Conservation (phyloP, 2,888 invertebrate species). For the Nephrotoma guestfalica region DNA sequence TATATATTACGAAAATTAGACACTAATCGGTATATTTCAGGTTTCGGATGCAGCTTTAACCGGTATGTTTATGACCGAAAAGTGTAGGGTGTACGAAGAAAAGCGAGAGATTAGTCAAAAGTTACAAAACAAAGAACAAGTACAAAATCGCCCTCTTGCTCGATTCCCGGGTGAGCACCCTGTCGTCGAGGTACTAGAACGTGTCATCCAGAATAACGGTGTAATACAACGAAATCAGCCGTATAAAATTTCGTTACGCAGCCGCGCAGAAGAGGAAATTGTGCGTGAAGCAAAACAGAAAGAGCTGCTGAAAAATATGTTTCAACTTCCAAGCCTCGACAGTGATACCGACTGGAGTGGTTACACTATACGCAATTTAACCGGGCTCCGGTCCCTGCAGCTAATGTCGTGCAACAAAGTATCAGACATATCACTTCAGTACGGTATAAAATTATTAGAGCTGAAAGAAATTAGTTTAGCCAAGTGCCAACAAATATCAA, state of each 20-base stretch:
- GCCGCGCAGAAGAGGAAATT: conserved; percentile 53
- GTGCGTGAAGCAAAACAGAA: conserved; percentile 49
- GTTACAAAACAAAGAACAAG: conserved; percentile 11
- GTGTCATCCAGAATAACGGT: conserved; percentile 8
- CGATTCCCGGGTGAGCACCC: neutral
- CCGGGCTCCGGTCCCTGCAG: conserved; percentile 42
- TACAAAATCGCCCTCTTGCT: neutral
- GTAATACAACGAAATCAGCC: conserved; percentile 9
- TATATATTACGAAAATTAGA: neutral
- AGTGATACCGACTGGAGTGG: conserved; percentile 20
- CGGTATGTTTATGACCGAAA: conserved; percentile 41
- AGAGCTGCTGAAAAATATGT: conserved; percentile 44
- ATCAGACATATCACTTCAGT: conserved; percentile 54
- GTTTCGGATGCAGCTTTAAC: conserved; percentile 54
- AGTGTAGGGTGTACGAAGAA: conserved; percentile 20
- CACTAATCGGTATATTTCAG: conserved; percentile 13
- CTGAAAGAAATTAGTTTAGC: conserved; percentile 45
- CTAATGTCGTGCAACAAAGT: conserved; percentile 54
- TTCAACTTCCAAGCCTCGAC: conserved; percentile 31
- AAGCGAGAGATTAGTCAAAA: conserved; percentile 13
- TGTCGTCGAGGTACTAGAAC: neutral
- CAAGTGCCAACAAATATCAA: conserved; percentile 53
- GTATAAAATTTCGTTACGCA: conserved; percentile 41
- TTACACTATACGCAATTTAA: conserved; percentile 38
- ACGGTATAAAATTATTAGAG: conserved; percentile 51